These are phyloP conservation scores for Trididemnum nubilum DNA, from an alignment of 23 tunicate species.

Conservation along the genomic window DNA sequence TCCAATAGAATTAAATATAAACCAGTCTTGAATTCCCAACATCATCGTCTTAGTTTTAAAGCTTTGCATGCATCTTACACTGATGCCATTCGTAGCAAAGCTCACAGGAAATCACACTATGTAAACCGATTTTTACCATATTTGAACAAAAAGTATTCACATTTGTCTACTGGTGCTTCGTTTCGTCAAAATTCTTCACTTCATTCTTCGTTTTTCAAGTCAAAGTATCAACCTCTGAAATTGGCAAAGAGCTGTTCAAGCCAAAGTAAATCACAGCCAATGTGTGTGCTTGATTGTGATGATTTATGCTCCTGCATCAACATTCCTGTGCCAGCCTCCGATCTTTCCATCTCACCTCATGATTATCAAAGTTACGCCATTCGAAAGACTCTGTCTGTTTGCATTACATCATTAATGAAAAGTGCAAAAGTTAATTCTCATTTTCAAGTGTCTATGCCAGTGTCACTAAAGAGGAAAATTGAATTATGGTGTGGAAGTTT, in stretches of 20 bases:
- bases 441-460: background rate
- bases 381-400: background rate
- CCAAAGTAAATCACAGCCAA: background rate
- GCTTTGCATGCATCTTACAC: background rate
- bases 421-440: background rate
- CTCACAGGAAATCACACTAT: background rate
- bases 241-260: background rate
- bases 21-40: background rate
- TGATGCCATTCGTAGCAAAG: background rate
- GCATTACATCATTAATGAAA: background rate
- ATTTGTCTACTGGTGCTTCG: background rate
- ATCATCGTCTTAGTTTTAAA: background rate
- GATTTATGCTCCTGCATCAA: background rate
- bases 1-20: background rate
- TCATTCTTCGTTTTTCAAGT: background rate
- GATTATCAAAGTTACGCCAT: background rate
- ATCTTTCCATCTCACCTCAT: background rate
- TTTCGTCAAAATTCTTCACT: background rate
- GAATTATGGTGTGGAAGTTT: background rate
- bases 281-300: background rate
- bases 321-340: background rate
- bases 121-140: background rate
- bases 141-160: background rate
- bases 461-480: background rate
- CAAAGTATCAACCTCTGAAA: background rate